Base-by-base conservation (phyloP, 1,140 invertebrate species). In the Drosophila burlai region DNA sequence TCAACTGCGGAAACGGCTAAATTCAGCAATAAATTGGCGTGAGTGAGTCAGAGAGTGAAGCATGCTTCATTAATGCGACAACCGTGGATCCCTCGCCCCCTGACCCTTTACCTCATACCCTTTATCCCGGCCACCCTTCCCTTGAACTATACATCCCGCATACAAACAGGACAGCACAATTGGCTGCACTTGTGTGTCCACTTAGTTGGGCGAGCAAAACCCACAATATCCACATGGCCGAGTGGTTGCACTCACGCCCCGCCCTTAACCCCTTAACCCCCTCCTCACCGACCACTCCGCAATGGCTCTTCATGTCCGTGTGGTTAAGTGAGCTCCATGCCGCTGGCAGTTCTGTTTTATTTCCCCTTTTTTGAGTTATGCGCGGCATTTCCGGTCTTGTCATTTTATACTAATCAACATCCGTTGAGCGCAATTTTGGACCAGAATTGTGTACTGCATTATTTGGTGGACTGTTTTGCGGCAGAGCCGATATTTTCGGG, bases 381-480 rank as follows among this genome's bases (percentile, higher is more conserved):
- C 26, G 38, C 67, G 11, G 60, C 69, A 62, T 75, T 81, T 87
- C 81, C 81, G 84, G 81, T 64, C 62, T 76, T 87, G 81, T 83
- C 84, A 83, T 89, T 89, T 83, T 77, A 83, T 81, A 81, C 84
- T 81, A 89, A 89, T 89, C 84, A 87, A 84, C 84, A 84, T 89
- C 77, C 81, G 81, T 68, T 72, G 42, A 83, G 58, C 61, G 76
- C 31, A 82, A 78, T 78, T 78, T 71, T 40, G 21, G 63, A 11
- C 21, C 16, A 67, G 73, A 73, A 63, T 47, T 67, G 55, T 63
- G 18, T 24, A 69, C 65, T 66, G 62, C 60, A 78, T 81, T 69
- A 81, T 85, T 85, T 59, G 15, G 38, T 0, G 26, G 26, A 43
- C 26, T 49, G 18, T 60, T 21, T 11, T 15, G 24, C 40, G 31